A percentile compares a stretch with the other conserved stretches of the same genome.
phyloP scores from a whole-genome alignment of 2,113 vertebrate genomes.

The Carassius auratus region DNA sequence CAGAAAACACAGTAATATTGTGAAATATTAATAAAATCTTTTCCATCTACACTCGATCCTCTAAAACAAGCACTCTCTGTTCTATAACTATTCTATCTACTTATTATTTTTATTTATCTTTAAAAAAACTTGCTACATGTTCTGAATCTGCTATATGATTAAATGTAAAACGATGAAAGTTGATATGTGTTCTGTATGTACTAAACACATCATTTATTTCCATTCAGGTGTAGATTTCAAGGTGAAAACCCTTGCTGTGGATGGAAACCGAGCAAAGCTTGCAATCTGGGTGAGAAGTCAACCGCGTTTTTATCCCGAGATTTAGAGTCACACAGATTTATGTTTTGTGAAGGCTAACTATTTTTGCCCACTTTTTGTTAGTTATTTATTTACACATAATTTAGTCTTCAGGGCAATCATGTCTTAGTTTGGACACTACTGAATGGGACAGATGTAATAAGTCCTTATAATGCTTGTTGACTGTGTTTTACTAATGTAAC shows the following conservation, averaged over 20 bases:
- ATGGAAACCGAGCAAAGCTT: slow-evolving; percentile 94
- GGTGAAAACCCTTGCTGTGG: slow-evolving; percentile 94
- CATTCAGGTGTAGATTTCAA: slow-evolving; percentile 94
- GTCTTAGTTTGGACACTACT: not conserved
- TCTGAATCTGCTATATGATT: too few relatives aligned
- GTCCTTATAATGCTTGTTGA: not conserved
- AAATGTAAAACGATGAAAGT: not conserved
- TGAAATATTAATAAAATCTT: too few relatives aligned
- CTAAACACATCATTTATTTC: not conserved
- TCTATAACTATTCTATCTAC: too few relatives aligned
- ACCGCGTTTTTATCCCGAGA: not conserved
- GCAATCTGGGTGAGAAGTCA: slow-evolving; percentile 89
- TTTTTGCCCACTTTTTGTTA: too few relatives aligned
- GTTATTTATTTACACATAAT: too few relatives aligned
- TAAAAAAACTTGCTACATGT: too few relatives aligned
- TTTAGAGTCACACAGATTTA: not conserved
- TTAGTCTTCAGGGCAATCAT: too few relatives aligned
- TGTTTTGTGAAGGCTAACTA: too few relatives aligned
- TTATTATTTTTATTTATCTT: too few relatives aligned
- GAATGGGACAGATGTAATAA: not conserved
- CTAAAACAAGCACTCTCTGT: too few relatives aligned
- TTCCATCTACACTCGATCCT: too few relatives aligned
- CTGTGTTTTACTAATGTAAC: not conserved
- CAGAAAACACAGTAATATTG: too few relatives aligned
- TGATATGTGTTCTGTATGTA: not conserved